Percentiles rank a stretch among this genome's conserved stretches.
phyloP scores from a whole-genome alignment of 2,113 vertebrate genomes.

The Hippocampus guttulatus region DNA sequence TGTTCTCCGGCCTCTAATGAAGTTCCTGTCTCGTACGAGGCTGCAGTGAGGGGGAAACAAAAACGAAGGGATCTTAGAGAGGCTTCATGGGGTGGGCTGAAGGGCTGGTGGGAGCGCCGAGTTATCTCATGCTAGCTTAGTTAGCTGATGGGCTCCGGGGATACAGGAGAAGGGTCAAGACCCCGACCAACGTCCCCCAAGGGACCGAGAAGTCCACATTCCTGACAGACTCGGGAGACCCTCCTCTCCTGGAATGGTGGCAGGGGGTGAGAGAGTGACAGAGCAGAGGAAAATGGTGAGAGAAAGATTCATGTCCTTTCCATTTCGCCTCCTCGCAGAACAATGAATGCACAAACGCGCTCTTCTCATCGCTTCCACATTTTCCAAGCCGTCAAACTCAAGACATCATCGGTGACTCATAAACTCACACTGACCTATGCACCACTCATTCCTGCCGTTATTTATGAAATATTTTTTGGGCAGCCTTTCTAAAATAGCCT shows the following conservation, averaged over 20 bases:
- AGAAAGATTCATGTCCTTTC: conserved; percentile 49
- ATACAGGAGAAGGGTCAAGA: conserved; percentile 67
- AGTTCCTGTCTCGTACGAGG: conserved; percentile 58
- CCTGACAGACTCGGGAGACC: conserved; percentile 73
- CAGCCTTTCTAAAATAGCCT: conserved; percentile 62
- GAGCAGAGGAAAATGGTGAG: conserved; percentile 39
- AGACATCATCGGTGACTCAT: conserved; percentile 37
- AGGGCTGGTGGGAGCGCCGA: conserved; percentile 61
- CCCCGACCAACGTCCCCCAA: conserved; percentile 69
- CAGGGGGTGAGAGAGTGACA: conserved; percentile 43
- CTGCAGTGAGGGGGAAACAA: conserved; percentile 51
- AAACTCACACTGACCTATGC: conserved; percentile 48
- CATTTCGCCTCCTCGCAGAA: conserved; percentile 35
- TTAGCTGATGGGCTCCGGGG: conserved; percentile 78
- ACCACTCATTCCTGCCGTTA: conserved; percentile 60
- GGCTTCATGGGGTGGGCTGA: conserved; percentile 31
- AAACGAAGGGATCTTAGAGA: conserved; percentile 45
- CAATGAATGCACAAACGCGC: conserved; percentile 27
- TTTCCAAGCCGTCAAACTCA: conserved; percentile 30
- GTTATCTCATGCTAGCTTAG: conserved; percentile 83
- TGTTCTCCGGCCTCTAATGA: conserved; percentile 52
- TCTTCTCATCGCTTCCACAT: conserved; percentile 10
- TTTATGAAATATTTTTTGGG: conserved; percentile 66
- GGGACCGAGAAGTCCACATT: conserved; percentile 75
- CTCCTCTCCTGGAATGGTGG: conserved; percentile 60